Evolutionary conservation across 2,113 vertebrate species (phyloP).

Genomic region (Paracyprichromis sp.): DNA sequence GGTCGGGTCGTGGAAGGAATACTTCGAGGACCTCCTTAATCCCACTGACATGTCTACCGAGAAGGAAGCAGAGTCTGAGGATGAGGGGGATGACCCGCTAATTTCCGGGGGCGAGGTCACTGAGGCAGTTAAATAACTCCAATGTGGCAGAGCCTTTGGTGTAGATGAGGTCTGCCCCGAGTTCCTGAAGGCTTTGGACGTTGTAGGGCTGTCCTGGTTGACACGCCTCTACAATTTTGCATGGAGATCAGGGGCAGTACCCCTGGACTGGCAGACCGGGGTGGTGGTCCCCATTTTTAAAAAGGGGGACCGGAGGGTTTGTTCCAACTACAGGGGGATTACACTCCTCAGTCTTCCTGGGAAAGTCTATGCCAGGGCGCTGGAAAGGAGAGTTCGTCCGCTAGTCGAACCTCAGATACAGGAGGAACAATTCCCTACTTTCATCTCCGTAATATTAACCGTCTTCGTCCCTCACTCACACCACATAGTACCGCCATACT

Average conservation of each 20-base stretch:
- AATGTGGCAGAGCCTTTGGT: neutral
- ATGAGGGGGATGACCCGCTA: neutral
- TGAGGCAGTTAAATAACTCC: neutral
- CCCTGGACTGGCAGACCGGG: neutral
- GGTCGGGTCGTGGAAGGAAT: neutral
- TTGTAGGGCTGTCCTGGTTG: neutral
- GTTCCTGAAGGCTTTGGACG: neutral
- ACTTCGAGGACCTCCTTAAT: neutral
- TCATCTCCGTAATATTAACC: no score
- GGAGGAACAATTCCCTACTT: no score
- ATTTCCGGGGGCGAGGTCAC: neutral
- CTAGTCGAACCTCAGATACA: accelerated
- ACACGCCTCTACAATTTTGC: neutral
- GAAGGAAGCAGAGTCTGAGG: neutral
- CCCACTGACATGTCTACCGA: neutral
- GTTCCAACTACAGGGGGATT: no score
- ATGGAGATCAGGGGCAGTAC: neutral
- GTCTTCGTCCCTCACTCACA: no score
- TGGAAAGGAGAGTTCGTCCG: no score
- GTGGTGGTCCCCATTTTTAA: accelerated
- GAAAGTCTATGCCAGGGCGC: no score
- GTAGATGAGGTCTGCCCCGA: neutral
- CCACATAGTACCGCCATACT: no score
- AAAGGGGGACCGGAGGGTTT: accelerated
- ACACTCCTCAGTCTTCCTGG: no score